Conservation (phyloP, 2,888 invertebrate species). For the Drosophila austrosaltans region DNA sequence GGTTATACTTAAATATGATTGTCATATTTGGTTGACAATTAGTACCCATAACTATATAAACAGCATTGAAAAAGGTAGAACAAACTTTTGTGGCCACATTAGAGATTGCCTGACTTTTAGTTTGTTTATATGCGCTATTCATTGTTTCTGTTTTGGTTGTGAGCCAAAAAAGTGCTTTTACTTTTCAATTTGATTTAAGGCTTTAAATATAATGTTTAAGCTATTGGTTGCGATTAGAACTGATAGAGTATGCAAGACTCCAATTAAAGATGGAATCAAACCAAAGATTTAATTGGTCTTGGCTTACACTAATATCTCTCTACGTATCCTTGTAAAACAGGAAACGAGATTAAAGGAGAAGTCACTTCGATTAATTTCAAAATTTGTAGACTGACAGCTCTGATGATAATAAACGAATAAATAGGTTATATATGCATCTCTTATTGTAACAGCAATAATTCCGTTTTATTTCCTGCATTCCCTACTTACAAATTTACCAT, state of each 20-base stretch:
- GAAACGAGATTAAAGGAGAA: too few relatives aligned
- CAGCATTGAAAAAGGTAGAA: background rate
- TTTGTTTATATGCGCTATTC: background rate
- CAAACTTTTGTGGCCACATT: slow-evolving; percentile 18
- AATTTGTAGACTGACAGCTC: too few relatives aligned
- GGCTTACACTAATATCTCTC: too few relatives aligned
- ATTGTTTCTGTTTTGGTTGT: slow-evolving; percentile 19
- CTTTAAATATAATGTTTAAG: too few relatives aligned
- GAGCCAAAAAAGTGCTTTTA: slow-evolving; percentile 28
- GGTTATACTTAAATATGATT: slow-evolving; percentile 24
- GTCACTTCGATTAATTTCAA: too few relatives aligned
- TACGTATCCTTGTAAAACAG: too few relatives aligned
- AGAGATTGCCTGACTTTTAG: slow-evolving; percentile 21
- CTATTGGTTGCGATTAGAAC: too few relatives aligned
- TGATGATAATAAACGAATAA: background rate
- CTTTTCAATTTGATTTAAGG: slow-evolving; percentile 7
- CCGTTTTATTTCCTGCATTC: slow-evolving; percentile 7
- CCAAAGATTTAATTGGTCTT: too few relatives aligned
- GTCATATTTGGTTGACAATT: slow-evolving; percentile 46
- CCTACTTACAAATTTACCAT: background rate
- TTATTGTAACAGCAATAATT: background rate
- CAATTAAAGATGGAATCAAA: too few relatives aligned
- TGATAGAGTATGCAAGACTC: too few relatives aligned
- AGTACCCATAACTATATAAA: background rate
- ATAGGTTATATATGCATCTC: background rate